Evolutionary conservation across 1,140 invertebrate species (phyloP), one percentile per base, ranked within the genome.

Genomic region (Sminthurides bifidus): DNA sequence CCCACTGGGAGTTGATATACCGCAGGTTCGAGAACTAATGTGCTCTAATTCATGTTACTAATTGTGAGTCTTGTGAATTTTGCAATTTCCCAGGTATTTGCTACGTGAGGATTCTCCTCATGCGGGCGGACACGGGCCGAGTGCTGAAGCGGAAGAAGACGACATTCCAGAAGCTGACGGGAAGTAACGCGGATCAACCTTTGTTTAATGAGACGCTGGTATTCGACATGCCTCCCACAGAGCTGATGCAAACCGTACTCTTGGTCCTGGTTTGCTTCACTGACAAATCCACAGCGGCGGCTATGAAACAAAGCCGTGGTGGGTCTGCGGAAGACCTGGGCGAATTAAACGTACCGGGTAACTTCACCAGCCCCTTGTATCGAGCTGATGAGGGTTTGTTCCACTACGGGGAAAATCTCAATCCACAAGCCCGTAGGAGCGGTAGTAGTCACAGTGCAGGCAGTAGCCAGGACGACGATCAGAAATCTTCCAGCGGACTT

Each of bases 221-320:
- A 2, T 65, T 65, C 43, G 63, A 65, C 48, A 65, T 65, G 63
- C 59, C 59, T 44, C 60, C 63, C 15, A 30, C 21, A 27, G 63
- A 65, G 43, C 46, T 65, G 17, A 55, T 65, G 35, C 54, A 59
- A 44, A 58, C 58, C n/a, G 63, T 65, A 30, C 41, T 65, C 6
- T 35, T 65, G 12, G 63, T 61, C 41, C 51, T 65, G 14, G 63
- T 65, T 21, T 65, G 63, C 37, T 45, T 61, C 10, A 59, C 58
- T 15, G 57, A 62, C 30, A 62, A 62, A 29, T 52, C 41, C 37
- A 3, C 26, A 23, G 23, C 31, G n/a, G 52, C n/a, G n/a, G n/a
- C n/a, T n/a, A n/a, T n/a, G n/a, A n/a, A n/a, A n/a, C n/a, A n/a
- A n/a, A n/a, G n/a, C n/a, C n/a, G n/a, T n/a, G n/a, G n/a, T n/a